Conservation (phyloP, 2,113 vertebrate species). For the Clarias magur region DNA sequence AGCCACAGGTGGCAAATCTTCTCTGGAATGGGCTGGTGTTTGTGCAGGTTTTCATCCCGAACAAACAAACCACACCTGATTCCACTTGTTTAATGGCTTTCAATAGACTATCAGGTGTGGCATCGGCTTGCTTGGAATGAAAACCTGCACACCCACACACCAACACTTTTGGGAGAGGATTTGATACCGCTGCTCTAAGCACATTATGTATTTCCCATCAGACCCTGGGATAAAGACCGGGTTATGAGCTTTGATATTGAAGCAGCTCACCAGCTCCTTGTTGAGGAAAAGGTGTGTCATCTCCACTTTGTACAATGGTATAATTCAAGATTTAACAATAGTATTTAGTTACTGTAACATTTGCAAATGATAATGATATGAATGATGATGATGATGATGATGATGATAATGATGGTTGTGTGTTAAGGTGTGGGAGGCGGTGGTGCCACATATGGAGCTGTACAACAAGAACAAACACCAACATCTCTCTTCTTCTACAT, state of each 20-base stretch:
- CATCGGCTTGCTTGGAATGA: too few relatives aligned
- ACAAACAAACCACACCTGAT: too few relatives aligned
- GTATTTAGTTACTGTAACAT: not conserved
- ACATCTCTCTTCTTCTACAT: not conserved
- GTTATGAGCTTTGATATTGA: slow-evolving; percentile 84
- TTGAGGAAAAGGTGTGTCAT: slow-evolving; percentile 75
- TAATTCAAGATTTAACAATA: not conserved
- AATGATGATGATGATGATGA: not conserved
- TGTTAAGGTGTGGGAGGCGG: slow-evolving; percentile 45
- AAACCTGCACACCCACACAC: too few relatives aligned
- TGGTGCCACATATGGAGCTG: slow-evolving; percentile 36
- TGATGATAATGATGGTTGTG: not conserved
- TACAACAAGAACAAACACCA: not conserved
- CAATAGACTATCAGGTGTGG: too few relatives aligned
- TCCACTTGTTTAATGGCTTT: too few relatives aligned
- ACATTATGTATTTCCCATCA: slow-evolving; percentile 50
- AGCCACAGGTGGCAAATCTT: too few relatives aligned
- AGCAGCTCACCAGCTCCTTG: slow-evolving; percentile 75
- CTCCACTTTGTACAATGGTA: not conserved
- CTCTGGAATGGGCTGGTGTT: too few relatives aligned
- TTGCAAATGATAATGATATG: not conserved
- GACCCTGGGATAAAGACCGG: slow-evolving; percentile 85
- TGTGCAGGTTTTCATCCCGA: too few relatives aligned
- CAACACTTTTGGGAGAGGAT: too few relatives aligned
- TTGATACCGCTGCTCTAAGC: too few relatives aligned